Conservation (phyloP, 1,140 invertebrate species). For the Panagrolaimus sp. region DNA sequence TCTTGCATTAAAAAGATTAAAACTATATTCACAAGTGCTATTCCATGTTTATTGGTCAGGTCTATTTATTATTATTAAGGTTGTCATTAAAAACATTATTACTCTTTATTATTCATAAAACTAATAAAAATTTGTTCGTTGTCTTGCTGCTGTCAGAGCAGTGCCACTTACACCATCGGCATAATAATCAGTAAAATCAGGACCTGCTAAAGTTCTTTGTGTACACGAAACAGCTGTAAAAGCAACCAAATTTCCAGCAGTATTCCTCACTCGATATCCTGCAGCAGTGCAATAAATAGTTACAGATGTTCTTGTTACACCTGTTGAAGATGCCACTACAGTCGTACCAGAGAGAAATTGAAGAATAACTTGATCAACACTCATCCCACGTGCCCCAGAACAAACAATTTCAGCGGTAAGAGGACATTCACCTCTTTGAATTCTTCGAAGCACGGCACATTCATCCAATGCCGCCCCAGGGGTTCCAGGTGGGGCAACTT, state of each 20-base stretch:
- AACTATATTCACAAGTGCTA: no score
- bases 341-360: constrained; percentile 19
- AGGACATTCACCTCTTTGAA: constrained; percentile 22
- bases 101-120: no score
- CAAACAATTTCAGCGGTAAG: constrained; percentile 18
- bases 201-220: constrained; percentile 17
- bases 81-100: no score
- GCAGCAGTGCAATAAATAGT: constrained; percentile 15
- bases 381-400: constrained; percentile 10
- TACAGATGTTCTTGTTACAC: constrained; percentile 2
- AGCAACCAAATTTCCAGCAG: neutral
- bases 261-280: constrained; percentile 18
- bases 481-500: constrained; percentile 16
- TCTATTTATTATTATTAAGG: no score
- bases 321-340: constrained; percentile 5
- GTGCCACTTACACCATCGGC: neutral
- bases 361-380: constrained; percentile 18
- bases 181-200: constrained; percentile 23
- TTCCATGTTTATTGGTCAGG: no score
- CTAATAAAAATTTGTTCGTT: no score
- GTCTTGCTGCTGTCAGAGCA: no score
- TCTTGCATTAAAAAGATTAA: no score
- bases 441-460: constrained; percentile 25
- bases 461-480: constrained; percentile 20
- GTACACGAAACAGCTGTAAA: constrained; percentile 21